Conservation (phyloP, 1,140 invertebrate genomes). For the Saccostrea cuccullata region DNA sequence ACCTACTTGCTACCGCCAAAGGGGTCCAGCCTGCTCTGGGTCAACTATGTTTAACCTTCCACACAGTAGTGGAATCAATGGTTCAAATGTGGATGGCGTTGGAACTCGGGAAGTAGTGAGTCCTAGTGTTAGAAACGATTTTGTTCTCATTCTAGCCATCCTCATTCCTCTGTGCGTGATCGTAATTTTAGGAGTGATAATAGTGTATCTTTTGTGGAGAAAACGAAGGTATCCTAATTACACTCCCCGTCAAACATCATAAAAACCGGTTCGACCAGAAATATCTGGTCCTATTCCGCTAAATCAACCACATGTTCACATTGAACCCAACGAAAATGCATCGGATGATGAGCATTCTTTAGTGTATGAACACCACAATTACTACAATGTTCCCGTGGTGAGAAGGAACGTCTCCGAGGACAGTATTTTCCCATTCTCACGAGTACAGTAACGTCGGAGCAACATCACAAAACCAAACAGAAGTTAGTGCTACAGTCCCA, state of each 20-base stretch:
- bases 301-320: slow-evolving; percentile 73
- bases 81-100: not conserved
- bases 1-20: slow-evolving; percentile 85
- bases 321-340: slow-evolving; percentile 65
- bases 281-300: slow-evolving; percentile 72
- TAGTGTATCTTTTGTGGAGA: slow-evolving; percentile 69
- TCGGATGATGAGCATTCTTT: slow-evolving; percentile 62
- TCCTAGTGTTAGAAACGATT: slow-evolving; percentile 55
- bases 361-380: slow-evolving; percentile 56
- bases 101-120: slow-evolving; percentile 41
- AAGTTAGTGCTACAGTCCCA: slow-evolving; percentile 69
- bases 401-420: slow-evolving; percentile 49
- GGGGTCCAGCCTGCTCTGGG: slow-evolving; percentile 91
- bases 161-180: slow-evolving; percentile 66
- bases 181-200: slow-evolving; percentile 63
- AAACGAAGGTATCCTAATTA: slow-evolving; percentile 56
- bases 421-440: slow-evolving; percentile 41
- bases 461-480: slow-evolving; percentile 61
- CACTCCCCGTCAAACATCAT: slow-evolving; percentile 42
- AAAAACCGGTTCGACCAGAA: slow-evolving; percentile 61
- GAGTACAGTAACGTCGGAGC: slow-evolving; percentile 31
- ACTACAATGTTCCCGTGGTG: slow-evolving; percentile 59
- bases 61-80: not conserved
- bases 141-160: slow-evolving; percentile 65
- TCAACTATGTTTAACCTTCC: slow-evolving; percentile 79